A percentile compares a stretch with the other conserved stretches of the same genome.
These are phyloP conservation scores for Pseudomugil tenellus DNA, from an alignment of 2,797 vertebrate genomes.

Conservation along the genomic window DNA sequence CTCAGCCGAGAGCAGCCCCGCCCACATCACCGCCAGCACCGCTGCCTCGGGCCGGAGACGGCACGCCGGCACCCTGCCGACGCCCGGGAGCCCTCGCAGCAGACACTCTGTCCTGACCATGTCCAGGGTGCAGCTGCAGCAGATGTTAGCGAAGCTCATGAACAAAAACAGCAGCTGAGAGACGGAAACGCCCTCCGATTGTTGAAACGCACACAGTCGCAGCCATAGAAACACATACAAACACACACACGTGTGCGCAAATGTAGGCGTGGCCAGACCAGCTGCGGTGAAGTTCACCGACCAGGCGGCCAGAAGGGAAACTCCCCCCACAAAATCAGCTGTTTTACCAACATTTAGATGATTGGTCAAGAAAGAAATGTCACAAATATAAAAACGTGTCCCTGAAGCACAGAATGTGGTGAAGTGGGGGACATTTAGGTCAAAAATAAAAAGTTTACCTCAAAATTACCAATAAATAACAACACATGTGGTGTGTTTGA, in stretches of 20 bases:
- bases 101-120: slow-evolving; percentile 94
- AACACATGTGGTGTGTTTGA: neutral
- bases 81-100: slow-evolving; percentile 90
- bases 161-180: slow-evolving; percentile 89
- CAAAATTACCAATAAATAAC: neutral
- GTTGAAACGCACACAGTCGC: too few relatives aligned
- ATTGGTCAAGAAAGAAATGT: neutral
- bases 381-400: neutral
- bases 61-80: slow-evolving; percentile 86
- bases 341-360: too few relatives aligned
- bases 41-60: slow-evolving; percentile 74
- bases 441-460: slow-evolving; percentile 2
- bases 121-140: slow-evolving; percentile 95
- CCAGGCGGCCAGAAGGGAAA: neutral
- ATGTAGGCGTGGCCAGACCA: slow-evolving; percentile 32
- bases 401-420: neutral
- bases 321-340: too few relatives aligned
- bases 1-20: slow-evolving; percentile 98
- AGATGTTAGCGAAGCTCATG: slow-evolving; percentile 96
- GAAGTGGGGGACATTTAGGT: neutral
- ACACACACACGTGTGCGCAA: neutral
- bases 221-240: slow-evolving; percentile 5
- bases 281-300: neutral
- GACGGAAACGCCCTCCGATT: too few relatives aligned
- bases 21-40: slow-evolving; percentile 82